A percentile compares a stretch with the other conserved stretches of the same genome.
Conservation (phyloP, 2,113 vertebrate genomes). For the Nyctereutes procyonoides region DNA sequence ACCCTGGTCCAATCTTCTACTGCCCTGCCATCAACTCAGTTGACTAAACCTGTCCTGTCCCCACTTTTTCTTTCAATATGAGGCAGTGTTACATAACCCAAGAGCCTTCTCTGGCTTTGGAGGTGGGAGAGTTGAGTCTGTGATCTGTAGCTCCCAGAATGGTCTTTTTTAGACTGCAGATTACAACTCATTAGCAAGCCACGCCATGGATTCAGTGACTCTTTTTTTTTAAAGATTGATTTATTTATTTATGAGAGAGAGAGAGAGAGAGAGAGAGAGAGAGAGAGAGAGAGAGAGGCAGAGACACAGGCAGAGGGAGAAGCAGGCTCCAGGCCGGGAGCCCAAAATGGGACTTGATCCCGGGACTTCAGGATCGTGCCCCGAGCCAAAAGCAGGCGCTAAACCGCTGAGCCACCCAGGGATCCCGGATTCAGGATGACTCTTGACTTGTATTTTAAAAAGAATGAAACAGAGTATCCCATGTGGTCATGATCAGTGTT, state of each 20-base stretch:
- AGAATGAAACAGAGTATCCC: neutral
- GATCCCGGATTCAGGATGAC: neutral
- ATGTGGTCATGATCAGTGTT: neutral
- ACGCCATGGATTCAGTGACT: neutral
- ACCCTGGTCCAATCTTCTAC: neutral
- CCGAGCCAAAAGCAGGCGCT: too few relatives aligned
- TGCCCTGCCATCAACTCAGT: neutral
- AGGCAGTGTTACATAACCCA: neutral
- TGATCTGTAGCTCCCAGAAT: neutral
- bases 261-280: too few relatives aligned
- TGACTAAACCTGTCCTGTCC: neutral
- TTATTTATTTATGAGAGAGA: too few relatives aligned
- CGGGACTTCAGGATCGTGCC: too few relatives aligned
- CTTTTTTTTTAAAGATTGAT: neutral
- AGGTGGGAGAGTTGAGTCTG: neutral
- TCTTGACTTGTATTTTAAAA: neutral
- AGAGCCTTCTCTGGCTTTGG: neutral
- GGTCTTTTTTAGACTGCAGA: neutral
- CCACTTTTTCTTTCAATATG: neutral
- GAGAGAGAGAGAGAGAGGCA: too few relatives aligned
- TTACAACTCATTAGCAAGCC: neutral
- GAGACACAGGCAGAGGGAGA: too few relatives aligned
- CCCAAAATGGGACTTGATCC: too few relatives aligned
- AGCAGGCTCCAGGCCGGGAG: too few relatives aligned
- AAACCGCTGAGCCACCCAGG: too few relatives aligned